Evolutionary conservation across 2,888 invertebrate species (phyloP).

Genomic region (Amiota mariae): DNA sequence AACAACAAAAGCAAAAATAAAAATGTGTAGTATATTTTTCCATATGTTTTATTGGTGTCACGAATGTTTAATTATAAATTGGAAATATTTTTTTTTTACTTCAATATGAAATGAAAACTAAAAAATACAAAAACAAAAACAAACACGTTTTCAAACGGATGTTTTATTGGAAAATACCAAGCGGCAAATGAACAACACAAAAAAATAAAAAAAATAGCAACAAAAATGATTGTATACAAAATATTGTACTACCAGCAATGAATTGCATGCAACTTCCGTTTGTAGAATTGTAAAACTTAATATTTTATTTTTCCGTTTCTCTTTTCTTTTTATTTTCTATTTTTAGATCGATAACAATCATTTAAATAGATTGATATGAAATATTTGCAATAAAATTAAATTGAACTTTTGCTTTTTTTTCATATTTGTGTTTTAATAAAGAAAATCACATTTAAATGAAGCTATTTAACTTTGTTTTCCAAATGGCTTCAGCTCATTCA

Average conservation of each 20-base stretch:
- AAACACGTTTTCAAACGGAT: conserved; percentile 9
- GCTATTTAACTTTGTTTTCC: neutral
- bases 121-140: neutral
- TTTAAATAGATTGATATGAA: conserved; percentile 4
- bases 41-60: conserved; percentile 8
- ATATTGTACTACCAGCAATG: neutral
- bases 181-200: too few species aligned
- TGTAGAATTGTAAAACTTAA: neutral
- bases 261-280: conserved; percentile 28
- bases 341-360: neutral
- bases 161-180: neutral
- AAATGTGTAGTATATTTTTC: neutral
- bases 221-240: neutral
- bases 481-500: neutral
- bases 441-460: neutral
- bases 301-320: too few species aligned
- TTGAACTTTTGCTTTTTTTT: neutral
- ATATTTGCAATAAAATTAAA: conserved; percentile 1
- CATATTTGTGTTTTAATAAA: too few species aligned
- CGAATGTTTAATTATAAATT: conserved; percentile 23
- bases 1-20: neutral
- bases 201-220: neutral
- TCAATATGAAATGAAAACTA: too few species aligned
- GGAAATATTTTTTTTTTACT: neutral
- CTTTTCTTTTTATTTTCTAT: too few species aligned